These are phyloP conservation scores for Leptura quadrifasciata DNA, from an alignment of 2,888 invertebrate species.

Conservation along the genomic window DNA sequence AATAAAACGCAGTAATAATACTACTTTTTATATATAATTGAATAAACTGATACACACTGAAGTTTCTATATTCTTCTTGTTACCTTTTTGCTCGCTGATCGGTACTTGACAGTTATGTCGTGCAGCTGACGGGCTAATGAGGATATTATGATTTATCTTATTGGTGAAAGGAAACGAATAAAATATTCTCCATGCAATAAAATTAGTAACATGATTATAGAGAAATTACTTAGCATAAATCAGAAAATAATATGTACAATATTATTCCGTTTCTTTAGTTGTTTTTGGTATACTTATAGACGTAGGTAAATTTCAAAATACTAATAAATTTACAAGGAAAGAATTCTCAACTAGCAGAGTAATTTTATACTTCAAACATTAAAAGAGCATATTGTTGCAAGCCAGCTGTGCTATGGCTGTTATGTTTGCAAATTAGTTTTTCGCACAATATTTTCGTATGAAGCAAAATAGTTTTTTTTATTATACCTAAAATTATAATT, in stretches of 20 bases:
- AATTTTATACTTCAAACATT: no score
- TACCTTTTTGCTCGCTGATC: conserved; percentile 6
- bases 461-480: no score
- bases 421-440: no score
- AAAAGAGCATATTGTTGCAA: no score
- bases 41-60: background rate
- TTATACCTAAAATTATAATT: no score
- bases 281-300: no score
- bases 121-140: conserved; percentile 2
- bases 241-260: background rate
- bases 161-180: conserved; percentile 33
- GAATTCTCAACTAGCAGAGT: no score
- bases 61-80: background rate
- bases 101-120: conserved; percentile 7
- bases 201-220: background rate
- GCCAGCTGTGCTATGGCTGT: no score
- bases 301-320: no score
- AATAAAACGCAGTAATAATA: background rate
- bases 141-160: conserved; percentile 20
- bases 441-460: no score
- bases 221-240: background rate
- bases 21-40: background rate
- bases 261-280: background rate
- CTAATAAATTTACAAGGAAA: no score
- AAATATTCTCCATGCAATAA: background rate